A percentile compares a stretch with the other conserved stretches of the same genome.
Conservation (phyloP, 2,888 invertebrate species). For the Plemyria rubiginata region DNA sequence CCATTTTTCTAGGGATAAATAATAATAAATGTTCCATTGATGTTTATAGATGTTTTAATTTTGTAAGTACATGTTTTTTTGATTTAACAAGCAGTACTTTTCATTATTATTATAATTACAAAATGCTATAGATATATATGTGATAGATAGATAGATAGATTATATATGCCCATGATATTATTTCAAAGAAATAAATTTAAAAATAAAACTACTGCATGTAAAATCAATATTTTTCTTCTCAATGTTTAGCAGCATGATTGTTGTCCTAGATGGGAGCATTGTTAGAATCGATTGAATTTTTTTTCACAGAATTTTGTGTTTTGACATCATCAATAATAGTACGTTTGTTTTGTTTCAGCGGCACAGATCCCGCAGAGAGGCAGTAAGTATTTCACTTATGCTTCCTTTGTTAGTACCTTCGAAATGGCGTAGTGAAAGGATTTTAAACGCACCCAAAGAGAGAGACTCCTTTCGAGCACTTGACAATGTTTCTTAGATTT, state of each 20-base stretch:
- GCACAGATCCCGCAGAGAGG: conserved; percentile 95
- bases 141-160: too few species aligned
- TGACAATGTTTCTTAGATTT: too few species aligned
- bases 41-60: conserved; percentile 41
- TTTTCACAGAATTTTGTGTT: not conserved
- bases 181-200: not conserved
- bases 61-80: conserved; percentile 22
- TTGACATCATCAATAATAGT: conserved; percentile 29
- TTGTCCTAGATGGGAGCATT: conserved; percentile 68
- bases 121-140: too few species aligned
- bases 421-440: too few species aligned
- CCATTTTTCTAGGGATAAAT: conserved; percentile 37
- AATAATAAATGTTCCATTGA: conserved; percentile 34
- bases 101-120: not conserved
- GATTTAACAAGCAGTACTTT: conserved; percentile 29
- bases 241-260: conserved; percentile 80
- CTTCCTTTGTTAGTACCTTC: too few species aligned
- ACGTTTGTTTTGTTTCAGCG: conserved; percentile 89
- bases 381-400: conserved; percentile 87
- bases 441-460: too few species aligned
- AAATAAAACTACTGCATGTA: conserved; percentile 50
- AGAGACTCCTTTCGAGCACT: too few species aligned
- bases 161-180: too few species aligned
- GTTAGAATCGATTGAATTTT: conserved; percentile 34
- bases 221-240: conserved; percentile 52